Percentiles rank a stretch among this genome's conserved stretches.
Conservation (phyloP, 2,888 invertebrate species). For the Noctuana brunneofusca region DNA sequence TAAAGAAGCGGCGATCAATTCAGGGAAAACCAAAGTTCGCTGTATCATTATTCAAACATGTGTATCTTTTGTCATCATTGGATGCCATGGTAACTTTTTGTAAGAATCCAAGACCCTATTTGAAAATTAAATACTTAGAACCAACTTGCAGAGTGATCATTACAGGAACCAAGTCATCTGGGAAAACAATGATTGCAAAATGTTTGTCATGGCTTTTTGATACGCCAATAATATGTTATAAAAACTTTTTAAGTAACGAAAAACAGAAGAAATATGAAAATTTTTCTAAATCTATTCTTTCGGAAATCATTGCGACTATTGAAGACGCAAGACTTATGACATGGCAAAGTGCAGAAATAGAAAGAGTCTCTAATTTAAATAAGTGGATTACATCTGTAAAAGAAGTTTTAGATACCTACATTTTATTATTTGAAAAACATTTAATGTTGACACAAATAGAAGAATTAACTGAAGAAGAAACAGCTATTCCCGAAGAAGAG, state of each 20-base stretch:
- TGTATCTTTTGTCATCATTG: constrained; percentile 82
- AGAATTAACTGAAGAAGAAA: constrained; percentile 32
- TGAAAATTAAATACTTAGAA: constrained; percentile 81
- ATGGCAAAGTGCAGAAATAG: constrained; percentile 66
- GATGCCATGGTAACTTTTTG: constrained; percentile 79
- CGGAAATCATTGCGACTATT: constrained; percentile 68
- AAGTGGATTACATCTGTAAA: constrained; percentile 59
- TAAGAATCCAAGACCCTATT: constrained; percentile 84
- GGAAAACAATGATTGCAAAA: constrained; percentile 82
- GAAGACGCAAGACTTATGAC: constrained; percentile 59
- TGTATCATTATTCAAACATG: constrained; percentile 83
- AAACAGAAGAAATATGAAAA: constrained; percentile 55
- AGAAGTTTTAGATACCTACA: constrained; percentile 48
- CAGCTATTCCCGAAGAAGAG: constrained; percentile 6
- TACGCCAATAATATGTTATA: constrained; percentile 68
- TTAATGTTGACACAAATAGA: not conserved
- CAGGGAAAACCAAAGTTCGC: constrained; percentile 80
- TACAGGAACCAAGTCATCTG: constrained; percentile 83
- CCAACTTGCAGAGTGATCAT: constrained; percentile 83
- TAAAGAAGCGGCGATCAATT: constrained; percentile 77
- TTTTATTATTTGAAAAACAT: constrained; percentile 46
- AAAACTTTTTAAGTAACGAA: constrained; percentile 50
- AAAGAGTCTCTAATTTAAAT: constrained; percentile 60
- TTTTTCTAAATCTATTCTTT: constrained; percentile 60
- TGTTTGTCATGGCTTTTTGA: constrained; percentile 81